Percentiles rank a stretch among this genome's conserved stretches.
Conservation (phyloP, 2,888 invertebrate species). For the Coenonympha arcania region DNA sequence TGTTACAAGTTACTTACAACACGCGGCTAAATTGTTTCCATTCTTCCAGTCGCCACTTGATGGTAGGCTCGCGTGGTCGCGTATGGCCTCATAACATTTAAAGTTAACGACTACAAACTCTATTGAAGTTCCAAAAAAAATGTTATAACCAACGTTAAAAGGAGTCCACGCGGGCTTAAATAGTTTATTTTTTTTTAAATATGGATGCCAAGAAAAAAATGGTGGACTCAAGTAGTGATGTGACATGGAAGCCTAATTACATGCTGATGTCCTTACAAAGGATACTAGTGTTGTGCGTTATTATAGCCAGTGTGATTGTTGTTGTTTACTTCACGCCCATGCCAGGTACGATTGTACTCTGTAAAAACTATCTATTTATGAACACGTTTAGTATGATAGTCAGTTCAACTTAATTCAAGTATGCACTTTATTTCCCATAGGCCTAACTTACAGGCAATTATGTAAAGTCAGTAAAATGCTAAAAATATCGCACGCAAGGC, state of each 20-base stretch:
- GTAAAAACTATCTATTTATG: background rate
- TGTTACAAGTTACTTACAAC: constrained; percentile 35
- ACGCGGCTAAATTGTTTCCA: constrained; percentile 29
- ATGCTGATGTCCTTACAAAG: constrained; percentile 77
- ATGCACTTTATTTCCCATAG: too few species aligned
- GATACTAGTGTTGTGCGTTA: constrained; percentile 77
- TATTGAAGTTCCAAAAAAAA: constrained; percentile 26
- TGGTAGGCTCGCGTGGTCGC: constrained; percentile 62
- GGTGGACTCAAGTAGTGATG: constrained; percentile 36
- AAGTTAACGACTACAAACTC: constrained; percentile 15
- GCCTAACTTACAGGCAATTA: too few species aligned
- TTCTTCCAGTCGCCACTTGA: constrained; percentile 55
- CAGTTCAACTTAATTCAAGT: too few species aligned
- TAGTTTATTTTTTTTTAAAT: constrained; percentile 5
- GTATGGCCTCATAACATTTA: constrained; percentile 30
- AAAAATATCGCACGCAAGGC: too few species aligned
- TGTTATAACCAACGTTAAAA: constrained; percentile 28
- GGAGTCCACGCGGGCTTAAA: constrained; percentile 2
- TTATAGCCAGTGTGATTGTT: constrained; percentile 78
- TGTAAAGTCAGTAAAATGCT: too few species aligned
- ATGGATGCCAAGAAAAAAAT: constrained; percentile 57
- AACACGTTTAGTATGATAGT: too few species aligned
- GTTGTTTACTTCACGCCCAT: constrained; percentile 81
- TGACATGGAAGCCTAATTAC: constrained; percentile 64
- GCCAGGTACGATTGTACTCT: constrained; percentile 71